phyloP scores from a whole-genome alignment of 2,113 vertebrate species.

The Oenanthe melanoleuca region DNA sequence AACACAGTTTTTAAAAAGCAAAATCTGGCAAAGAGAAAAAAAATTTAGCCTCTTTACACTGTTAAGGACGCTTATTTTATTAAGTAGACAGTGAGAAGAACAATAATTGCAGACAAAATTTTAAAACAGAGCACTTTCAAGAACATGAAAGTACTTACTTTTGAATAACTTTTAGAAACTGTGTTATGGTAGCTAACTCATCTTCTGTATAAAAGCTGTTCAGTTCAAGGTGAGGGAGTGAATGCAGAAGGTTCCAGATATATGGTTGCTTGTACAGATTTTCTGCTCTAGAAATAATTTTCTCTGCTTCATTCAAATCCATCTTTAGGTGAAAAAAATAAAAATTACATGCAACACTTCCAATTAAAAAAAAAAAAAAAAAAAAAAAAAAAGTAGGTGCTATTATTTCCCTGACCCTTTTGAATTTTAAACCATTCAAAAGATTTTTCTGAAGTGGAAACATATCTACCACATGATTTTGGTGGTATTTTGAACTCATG shows the following conservation, averaged over 20 bases:
- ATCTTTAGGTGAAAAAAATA: conserved; percentile 17
- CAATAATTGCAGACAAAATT: not conserved
- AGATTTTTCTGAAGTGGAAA: not conserved
- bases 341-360: not conserved
- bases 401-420: not conserved
- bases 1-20: not conserved
- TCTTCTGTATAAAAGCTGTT: not conserved
- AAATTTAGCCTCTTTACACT: not conserved
- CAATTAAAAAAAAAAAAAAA: not conserved
- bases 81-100: not conserved
- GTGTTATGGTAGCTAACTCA: not conserved
- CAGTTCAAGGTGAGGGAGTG: not conserved
- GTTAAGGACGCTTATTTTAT: not conserved
- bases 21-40: not conserved
- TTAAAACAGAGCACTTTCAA: not conserved
- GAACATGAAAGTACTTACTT: conserved; percentile 48
- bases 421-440: not conserved
- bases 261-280: conserved; percentile 63
- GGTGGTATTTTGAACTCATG: not conserved
- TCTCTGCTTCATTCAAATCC: conserved; percentile 69
- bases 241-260: conserved; percentile 69
- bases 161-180: conserved; percentile 20
- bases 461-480: not conserved
- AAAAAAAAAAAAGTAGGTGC: accelerated
- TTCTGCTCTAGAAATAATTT: conserved; percentile 63